Conservation (phyloP, 1,140 invertebrate species). For the Lordiphosa stackelbergi region DNA sequence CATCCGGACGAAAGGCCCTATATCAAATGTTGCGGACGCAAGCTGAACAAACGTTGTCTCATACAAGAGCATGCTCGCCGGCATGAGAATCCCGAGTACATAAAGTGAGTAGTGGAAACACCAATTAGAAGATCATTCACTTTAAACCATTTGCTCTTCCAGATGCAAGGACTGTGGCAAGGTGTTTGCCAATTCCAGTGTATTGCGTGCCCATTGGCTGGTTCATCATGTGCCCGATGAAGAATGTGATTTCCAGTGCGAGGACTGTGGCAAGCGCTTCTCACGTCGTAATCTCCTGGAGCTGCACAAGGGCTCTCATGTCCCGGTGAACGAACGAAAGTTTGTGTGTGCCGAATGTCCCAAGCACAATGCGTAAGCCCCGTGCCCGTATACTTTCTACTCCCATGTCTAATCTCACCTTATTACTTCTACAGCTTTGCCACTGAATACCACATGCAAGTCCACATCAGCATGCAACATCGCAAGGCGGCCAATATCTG, state of each 20-base stretch:
- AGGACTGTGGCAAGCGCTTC: constrained; percentile 68
- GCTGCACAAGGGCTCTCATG: constrained; percentile 67
- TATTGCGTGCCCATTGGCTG: constrained; percentile 61
- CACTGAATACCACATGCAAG: constrained; percentile 65
- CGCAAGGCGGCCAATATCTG: constrained; percentile 63
- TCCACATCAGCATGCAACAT: constrained; percentile 67
- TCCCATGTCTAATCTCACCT: neutral
- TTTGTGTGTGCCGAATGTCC: constrained; percentile 65
- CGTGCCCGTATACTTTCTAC: neutral
- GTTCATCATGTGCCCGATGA: constrained; percentile 64
- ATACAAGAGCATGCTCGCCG: constrained; percentile 64
- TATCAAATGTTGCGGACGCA: constrained; percentile 64
- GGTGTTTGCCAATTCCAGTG: constrained; percentile 63
- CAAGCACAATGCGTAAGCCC: constrained; percentile 56
- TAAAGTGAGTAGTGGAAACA: constrained; percentile 64
- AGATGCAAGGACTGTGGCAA: constrained; percentile 70
- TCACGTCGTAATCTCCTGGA: constrained; percentile 60
- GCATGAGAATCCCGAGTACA: constrained; percentile 71
- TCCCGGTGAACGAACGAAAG: constrained; percentile 59
- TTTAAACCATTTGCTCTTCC: neutral
- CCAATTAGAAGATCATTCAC: too few species aligned
- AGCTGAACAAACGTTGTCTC: constrained; percentile 60
- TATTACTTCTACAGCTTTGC: constrained; percentile 46
- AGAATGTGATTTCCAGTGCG: constrained; percentile 64
- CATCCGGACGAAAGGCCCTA: constrained; percentile 55